Percentiles rank a stretch among this genome's conserved stretches.
phyloP scores from a whole-genome alignment of 23 tunicate species.

The Halocynthia roretzi region DNA sequence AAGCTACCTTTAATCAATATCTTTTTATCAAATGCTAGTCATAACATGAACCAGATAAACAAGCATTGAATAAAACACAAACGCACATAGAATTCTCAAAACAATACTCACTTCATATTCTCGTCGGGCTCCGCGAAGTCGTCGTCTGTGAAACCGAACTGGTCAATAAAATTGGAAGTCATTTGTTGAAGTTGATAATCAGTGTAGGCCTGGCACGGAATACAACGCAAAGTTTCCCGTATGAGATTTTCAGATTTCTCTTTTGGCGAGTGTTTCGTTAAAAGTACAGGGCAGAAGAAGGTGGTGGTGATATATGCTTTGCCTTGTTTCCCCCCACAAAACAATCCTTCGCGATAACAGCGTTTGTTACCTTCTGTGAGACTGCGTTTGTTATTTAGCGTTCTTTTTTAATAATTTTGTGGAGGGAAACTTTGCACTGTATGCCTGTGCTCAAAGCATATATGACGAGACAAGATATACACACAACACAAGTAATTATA shows the following conservation, averaged over 20 bases:
- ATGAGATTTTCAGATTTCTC: no score
- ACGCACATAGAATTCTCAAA: background rate
- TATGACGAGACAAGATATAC: background rate
- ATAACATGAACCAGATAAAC: background rate
- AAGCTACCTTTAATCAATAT: no score
- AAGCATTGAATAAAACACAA: background rate
- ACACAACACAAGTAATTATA: slow-evolving; percentile 60
- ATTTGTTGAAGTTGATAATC: slow-evolving; percentile 97
- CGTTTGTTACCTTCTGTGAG: background rate
- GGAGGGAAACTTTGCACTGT: slow-evolving; percentile 34
- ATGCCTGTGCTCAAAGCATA: slow-evolving; percentile 22
- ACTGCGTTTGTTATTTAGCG: background rate
- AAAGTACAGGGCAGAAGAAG: background rate
- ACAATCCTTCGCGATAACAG: background rate
- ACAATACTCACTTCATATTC: slow-evolving; percentile 63
- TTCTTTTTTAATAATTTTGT: background rate
- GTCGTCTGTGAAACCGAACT: slow-evolving; percentile 94
- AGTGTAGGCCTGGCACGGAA: slow-evolving; percentile 93
- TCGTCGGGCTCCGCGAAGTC: slow-evolving; percentile 84
- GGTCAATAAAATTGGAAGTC: slow-evolving; percentile 95
- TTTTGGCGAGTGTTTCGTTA: background rate
- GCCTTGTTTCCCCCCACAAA: slow-evolving; percentile 30
- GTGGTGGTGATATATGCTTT: slow-evolving; percentile 20
- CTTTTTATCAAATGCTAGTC: no score
- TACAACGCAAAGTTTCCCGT: slow-evolving; percentile 30